These are phyloP conservation scores for Menura novaehollandiae DNA, from an alignment of 2,113 vertebrate species.

Conservation along the genomic window DNA sequence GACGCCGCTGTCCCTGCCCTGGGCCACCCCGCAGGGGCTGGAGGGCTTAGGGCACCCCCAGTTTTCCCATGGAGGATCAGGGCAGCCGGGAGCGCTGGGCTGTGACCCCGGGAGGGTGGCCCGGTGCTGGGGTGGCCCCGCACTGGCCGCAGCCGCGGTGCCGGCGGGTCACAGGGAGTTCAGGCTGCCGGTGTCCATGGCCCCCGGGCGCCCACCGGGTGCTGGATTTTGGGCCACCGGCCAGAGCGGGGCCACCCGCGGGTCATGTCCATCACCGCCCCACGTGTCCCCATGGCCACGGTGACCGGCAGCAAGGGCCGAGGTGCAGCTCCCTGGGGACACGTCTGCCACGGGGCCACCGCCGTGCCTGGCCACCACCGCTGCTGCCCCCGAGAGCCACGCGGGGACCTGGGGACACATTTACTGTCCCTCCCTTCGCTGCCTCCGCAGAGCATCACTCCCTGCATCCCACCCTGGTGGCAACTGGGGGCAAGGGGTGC, in stretches of 20 bases:
- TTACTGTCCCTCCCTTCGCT: neutral
- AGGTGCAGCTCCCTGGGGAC: neutral
- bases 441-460: neutral
- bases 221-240: neutral
- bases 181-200: neutral
- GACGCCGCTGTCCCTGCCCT: accelerated
- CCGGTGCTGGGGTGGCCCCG: neutral
- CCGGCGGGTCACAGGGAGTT: neutral
- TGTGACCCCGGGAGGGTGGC: neutral
- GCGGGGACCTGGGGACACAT: accelerated
- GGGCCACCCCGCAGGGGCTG: accelerated
- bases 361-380: neutral
- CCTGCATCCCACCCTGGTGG: neutral
- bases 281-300: neutral
- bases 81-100: neutral
- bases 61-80: neutral
- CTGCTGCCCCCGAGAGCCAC: neutral
- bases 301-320: neutral
- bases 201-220: neutral
- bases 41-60: neutral
- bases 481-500: neutral
- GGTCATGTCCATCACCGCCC: neutral
- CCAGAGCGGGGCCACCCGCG: neutral
- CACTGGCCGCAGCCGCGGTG: neutral
- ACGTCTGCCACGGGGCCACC: neutral